phyloP scores from a whole-genome alignment of 2,888 invertebrate species.

The Exocentrus adspersus region DNA sequence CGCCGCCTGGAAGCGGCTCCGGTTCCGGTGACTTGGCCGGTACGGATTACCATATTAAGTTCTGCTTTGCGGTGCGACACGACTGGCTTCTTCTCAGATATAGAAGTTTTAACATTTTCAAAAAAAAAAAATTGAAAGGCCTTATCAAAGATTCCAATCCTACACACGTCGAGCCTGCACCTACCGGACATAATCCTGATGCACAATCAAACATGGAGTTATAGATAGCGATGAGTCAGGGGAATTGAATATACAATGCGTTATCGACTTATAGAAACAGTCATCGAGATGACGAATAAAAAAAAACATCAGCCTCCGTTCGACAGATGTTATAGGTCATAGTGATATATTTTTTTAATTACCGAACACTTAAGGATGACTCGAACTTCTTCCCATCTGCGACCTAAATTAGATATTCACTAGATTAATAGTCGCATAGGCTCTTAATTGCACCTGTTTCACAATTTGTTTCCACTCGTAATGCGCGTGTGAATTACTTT shows the following conservation, averaged over 20 bases:
- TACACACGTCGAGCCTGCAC: no score
- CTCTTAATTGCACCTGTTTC: conserved; percentile 5
- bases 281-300: neutral
- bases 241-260: neutral
- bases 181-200: no score
- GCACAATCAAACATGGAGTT: no score
- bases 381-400: conserved; percentile 7
- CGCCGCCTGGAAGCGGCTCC: conserved; percentile 24
- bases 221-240: neutral
- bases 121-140: no score
- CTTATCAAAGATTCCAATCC: no score
- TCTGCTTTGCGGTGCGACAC: conserved; percentile 54
- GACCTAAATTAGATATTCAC: conserved; percentile 7
- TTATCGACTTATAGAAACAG: conserved; percentile 11
- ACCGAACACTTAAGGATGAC: neutral
- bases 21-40: conserved; percentile 35
- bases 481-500: neutral
- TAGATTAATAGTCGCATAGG: neutral
- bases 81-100: no score
- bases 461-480: neutral
- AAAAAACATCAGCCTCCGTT: conserved; percentile 1
- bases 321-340: conserved; percentile 6
- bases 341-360: conserved; percentile 12
- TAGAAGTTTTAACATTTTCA: no score
- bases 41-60: conserved; percentile 60